Percentiles rank a stretch among this genome's conserved stretches.
Evolutionary conservation across 2,113 vertebrate genomes (phyloP).

Genomic region (Cryptomyrus ogoouensis): DNA sequence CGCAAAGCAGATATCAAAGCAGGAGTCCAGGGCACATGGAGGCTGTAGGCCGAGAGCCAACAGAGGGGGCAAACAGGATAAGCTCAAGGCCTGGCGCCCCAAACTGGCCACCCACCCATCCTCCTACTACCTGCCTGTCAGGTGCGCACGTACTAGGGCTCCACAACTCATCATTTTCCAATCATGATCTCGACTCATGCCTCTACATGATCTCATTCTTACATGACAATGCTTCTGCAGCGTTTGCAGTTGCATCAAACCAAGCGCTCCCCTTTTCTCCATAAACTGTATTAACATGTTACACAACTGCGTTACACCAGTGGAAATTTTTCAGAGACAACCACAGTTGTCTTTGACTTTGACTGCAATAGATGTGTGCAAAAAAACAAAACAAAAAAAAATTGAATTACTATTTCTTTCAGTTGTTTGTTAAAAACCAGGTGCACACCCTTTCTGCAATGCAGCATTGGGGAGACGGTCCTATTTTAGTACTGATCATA

Average conservation of each 20-base stretch:
- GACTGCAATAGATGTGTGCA: no score
- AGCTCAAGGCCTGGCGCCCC: neutral
- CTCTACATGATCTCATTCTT: neutral
- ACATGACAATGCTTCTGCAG: neutral
- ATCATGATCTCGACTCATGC: neutral
- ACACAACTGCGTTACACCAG: neutral
- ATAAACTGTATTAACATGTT: neutral
- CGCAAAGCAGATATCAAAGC: neutral
- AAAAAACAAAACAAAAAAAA: no score
- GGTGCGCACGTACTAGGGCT: neutral
- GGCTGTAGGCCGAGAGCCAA: neutral
- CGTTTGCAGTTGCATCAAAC: neutral
- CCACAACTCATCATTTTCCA: neutral
- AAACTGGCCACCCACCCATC: neutral
- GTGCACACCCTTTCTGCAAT: neutral
- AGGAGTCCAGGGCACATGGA: neutral
- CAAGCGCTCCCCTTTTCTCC: neutral
- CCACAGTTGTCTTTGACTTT: neutral
- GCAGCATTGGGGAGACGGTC: neutral
- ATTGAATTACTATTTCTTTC: neutral
- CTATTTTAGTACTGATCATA: neutral
- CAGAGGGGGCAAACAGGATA: neutral
- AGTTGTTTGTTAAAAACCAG: neutral
- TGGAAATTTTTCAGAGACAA: neutral
- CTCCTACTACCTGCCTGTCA: neutral